These are phyloP conservation scores for Sturmia bella DNA, from an alignment of 2,888 invertebrate genomes.

Conservation along the genomic window DNA sequence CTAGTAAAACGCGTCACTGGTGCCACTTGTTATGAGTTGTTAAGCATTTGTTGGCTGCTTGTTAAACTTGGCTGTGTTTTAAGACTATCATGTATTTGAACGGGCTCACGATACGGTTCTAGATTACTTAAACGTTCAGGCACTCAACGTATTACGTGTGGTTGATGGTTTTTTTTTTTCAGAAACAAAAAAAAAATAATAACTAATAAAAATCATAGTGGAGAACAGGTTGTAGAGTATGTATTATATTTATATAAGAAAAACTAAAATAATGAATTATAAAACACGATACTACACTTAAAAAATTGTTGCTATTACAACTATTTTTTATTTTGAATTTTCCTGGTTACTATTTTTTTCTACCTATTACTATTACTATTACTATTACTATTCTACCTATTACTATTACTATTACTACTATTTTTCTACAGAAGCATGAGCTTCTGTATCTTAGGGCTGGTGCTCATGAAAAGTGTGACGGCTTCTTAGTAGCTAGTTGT, in stretches of 20 bases:
- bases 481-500: no score
- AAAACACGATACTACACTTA: slow-evolving; percentile 15
- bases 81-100: background rate
- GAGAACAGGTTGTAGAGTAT: slow-evolving; percentile 47
- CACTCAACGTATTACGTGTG: slow-evolving; percentile 12
- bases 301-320: no score
- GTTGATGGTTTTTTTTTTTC: background rate
- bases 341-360: no score
- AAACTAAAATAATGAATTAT: slow-evolving; percentile 15
- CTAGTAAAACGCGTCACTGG: slow-evolving; percentile 38
- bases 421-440: no score
- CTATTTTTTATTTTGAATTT: no score
- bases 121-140: slow-evolving; percentile 29
- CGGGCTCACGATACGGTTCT: slow-evolving; percentile 1
- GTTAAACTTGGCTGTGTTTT: slow-evolving; percentile 30
- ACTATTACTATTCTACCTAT: no score
- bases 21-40: slow-evolving; percentile 8
- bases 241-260: slow-evolving; percentile 14
- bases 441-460: no score
- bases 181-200: slow-evolving; percentile 7
- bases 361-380: no score
- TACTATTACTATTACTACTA: no score
- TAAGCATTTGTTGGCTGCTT: slow-evolving; percentile 25
- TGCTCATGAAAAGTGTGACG: no score
- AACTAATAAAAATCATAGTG: slow-evolving; percentile 31